Evolutionary conservation across 2,888 invertebrate genomes (phyloP).

Genomic region (Napeogenes inachia): DNA sequence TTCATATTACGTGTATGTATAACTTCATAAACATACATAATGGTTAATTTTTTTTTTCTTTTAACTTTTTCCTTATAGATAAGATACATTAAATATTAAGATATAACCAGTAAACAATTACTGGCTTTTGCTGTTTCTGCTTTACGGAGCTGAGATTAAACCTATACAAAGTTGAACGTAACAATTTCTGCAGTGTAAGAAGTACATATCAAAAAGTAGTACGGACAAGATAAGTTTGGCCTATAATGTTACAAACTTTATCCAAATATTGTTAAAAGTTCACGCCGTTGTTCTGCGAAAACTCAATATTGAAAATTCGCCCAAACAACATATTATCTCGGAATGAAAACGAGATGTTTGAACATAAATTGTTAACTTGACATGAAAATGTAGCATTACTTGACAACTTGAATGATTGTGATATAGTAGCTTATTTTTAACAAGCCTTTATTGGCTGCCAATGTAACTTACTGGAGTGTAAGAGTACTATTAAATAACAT

Average conservation of each 20-base stretch:
- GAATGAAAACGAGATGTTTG: constrained; percentile 15
- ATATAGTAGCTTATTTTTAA: constrained; percentile 8
- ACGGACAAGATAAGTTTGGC: constrained; percentile 31
- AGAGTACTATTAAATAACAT: no score
- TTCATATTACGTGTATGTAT: no score
- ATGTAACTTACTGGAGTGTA: neutral
- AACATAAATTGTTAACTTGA: constrained; percentile 20
- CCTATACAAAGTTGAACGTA: constrained; percentile 34
- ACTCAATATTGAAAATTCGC: constrained; percentile 37
- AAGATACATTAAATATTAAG: no score
- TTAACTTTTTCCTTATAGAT: no score
- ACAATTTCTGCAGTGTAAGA: constrained; percentile 33
- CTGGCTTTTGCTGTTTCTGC: neutral
- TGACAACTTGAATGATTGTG: constrained; percentile 14
- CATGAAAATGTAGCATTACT: constrained; percentile 10
- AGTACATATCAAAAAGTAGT: constrained; percentile 31
- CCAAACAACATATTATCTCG: constrained; percentile 30
- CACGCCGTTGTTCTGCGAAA: constrained; percentile 37
- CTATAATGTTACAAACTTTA: constrained; percentile 41
- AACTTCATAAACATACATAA: no score
- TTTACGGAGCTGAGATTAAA: constrained; percentile 3
- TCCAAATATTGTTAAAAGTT: constrained; percentile 49
- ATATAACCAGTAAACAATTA: no score
- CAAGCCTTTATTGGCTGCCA: neutral
- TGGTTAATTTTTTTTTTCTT: no score